These are phyloP conservation scores for Beroe ovata DNA, from an alignment of 37 sponge, comb jelly and placozoan genomes.

Conservation along the genomic window DNA sequence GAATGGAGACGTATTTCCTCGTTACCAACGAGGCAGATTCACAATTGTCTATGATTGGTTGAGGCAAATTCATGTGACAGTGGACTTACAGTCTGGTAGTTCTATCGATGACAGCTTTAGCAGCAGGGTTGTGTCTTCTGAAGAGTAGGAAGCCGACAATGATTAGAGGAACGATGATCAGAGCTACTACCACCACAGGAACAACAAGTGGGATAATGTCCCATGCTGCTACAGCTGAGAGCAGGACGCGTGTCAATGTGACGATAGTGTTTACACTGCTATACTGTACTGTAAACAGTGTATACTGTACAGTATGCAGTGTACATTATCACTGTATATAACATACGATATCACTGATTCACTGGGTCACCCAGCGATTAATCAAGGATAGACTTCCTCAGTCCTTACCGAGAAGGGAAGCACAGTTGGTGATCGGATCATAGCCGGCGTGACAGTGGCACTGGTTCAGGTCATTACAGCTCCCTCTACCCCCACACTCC, in stretches of 20 bases:
- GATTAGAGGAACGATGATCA: neutral
- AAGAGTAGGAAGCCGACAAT: neutral
- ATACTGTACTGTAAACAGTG: no score
- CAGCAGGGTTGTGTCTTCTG: slow-evolving; percentile 41
- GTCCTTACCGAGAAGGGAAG: slow-evolving; percentile 11
- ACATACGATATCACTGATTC: no score
- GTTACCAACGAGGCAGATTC: no score
- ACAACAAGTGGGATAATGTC: neutral
- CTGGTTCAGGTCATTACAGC: slow-evolving; percentile 57
- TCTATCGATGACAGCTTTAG: slow-evolving; percentile 3
- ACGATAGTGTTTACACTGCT: no score
- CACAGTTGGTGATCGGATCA: slow-evolving; percentile 28
- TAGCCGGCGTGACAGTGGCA: slow-evolving; percentile 60
- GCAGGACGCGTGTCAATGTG: no score
- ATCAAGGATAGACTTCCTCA: neutral
- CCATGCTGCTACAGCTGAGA: slow-evolving; percentile 36
- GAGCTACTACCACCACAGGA: neutral
- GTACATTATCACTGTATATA: no score
- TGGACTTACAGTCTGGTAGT: slow-evolving; percentile 3
- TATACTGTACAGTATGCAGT: no score
- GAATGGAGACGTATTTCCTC: no score
- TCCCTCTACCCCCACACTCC: slow-evolving; percentile 43
- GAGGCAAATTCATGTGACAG: neutral
- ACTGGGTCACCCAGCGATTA: no score
- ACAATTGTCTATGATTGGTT: neutral